Base-by-base conservation (phyloP, 2,797 vertebrate species). In the Euphonia xanthogaster region DNA sequence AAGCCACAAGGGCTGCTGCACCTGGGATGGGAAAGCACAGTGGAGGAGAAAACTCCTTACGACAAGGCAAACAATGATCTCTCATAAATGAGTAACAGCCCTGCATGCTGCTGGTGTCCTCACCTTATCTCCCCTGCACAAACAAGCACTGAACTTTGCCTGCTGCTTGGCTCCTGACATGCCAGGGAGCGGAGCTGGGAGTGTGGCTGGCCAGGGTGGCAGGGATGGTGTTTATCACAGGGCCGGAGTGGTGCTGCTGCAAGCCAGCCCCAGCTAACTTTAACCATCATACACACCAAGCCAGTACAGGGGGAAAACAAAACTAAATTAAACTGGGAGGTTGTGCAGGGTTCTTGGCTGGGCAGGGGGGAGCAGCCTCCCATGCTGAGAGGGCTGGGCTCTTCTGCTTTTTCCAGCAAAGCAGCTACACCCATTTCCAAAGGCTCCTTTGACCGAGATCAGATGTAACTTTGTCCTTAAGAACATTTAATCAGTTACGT, bases 111-210 rank as follows among this genome's bases (percentile, higher is more conserved):
- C 76, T 79, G 47, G 31, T 10, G 1, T 86, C 68, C 72, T 74
- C 4, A 0, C 40, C 80, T 90, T 94, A 95, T 94, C 93, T 71
- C 35, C 40, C 73, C 45, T 5, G 2, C 51, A 87, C 86, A 95
- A 96, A 95, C 90, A 94, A 92, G 65, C 42, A 51, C 77, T 93
- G 96, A 96, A 94, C 96, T 96, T 96, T 95, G 94, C 86, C 76
- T 94, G 70, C 73, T 67, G 57, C 80, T 73, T 7, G 2, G 76
- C 27, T 92, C 53, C 3, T 0, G 19, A 27, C 0, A 3, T 4
- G 5, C n/a, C 1, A 1, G 48, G 60, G 60, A 83, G 7, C 3
- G 7, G 88, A 92, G 67, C 22, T 0, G 4, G 80, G 47, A 91
- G 80, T 1, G 4, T 0, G 1, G 82, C 44, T 0, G 12, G 51